A percentile compares a stretch with the other conserved stretches of the same genome.
Evolutionary conservation across 64 coral and sea anemone genomes (phyloP).

Genomic region (Porites lutea): DNA sequence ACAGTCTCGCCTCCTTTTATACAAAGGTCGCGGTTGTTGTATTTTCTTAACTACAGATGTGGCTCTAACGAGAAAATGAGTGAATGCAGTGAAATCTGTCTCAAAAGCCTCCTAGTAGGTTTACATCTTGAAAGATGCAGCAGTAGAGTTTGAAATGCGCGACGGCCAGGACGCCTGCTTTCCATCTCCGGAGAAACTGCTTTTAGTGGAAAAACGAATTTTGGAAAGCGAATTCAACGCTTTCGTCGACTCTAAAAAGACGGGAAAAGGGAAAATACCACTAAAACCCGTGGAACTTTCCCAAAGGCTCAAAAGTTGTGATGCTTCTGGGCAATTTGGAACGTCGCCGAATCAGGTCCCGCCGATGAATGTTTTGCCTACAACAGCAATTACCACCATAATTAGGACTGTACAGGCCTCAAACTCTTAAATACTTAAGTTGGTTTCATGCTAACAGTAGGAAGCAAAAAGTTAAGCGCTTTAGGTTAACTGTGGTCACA

Average conservation of each 20-base stretch:
- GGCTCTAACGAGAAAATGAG: not conserved
- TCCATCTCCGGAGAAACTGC: slow-evolving; percentile 23
- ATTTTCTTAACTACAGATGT: not conserved
- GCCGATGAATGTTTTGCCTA: not conserved
- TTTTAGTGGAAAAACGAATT: slow-evolving; percentile 40
- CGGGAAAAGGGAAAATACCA: not conserved
- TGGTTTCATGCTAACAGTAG: no score
- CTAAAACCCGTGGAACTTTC: not conserved
- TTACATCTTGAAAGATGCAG: slow-evolving; percentile 8
- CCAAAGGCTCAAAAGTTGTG: not conserved
- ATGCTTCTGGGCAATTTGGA: not conserved
- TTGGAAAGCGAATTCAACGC: slow-evolving; percentile 8
- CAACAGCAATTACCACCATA: not conserved
- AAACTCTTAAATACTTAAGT: no score
- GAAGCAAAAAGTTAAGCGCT: no score
- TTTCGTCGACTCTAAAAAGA: not conserved
- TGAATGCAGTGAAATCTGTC: not conserved
- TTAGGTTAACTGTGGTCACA: no score
- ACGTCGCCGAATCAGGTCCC: not conserved
- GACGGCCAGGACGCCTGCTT: not conserved
- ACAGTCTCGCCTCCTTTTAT: not conserved
- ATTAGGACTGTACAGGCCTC: no score
- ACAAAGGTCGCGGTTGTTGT: not conserved
- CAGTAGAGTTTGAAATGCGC: slow-evolving; percentile 10
- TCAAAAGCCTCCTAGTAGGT: slow-evolving; percentile 1